Evolutionary conservation across 2,797 vertebrate genomes (phyloP).

Genomic region (Sebastes trivittatus): DNA sequence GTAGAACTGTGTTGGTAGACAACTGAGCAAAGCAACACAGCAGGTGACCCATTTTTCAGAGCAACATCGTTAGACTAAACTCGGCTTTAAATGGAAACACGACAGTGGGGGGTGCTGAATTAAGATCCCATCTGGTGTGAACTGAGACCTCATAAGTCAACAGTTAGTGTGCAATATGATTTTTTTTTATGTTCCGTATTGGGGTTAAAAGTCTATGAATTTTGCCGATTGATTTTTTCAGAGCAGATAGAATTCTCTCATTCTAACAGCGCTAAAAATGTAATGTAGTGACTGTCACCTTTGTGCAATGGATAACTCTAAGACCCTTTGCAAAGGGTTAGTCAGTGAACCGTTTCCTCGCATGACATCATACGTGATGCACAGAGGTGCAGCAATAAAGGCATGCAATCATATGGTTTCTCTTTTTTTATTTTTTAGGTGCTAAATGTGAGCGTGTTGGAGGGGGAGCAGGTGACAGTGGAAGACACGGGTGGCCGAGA

Average conservation of each 20-base stretch:
- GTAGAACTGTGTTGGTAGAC: constrained; percentile 7
- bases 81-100: constrained; percentile 30
- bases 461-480: constrained; percentile 88
- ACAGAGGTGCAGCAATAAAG: neutral
- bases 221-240: neutral
- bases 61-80: constrained; percentile 21
- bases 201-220: neutral
- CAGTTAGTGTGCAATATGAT: neutral
- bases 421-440: constrained; percentile 80
- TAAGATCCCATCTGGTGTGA: constrained; percentile 44
- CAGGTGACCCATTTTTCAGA: constrained; percentile 55
- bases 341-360: neutral
- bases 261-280: neutral
- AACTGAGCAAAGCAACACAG: constrained; percentile 44
- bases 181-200: neutral
- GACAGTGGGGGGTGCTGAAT: constrained; percentile 14
- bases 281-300: neutral
- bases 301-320: neutral
- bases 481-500: constrained; percentile 89
- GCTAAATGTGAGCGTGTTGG: constrained; percentile 89
- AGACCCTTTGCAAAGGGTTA: constrained; percentile 4
- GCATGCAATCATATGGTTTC: constrained; percentile 16
- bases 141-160: constrained; percentile 23
- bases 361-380: neutral
- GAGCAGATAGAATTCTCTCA: neutral